Base-by-base conservation (phyloP, 2,113 vertebrate genomes). In the Seriola rivoliana region DNA sequence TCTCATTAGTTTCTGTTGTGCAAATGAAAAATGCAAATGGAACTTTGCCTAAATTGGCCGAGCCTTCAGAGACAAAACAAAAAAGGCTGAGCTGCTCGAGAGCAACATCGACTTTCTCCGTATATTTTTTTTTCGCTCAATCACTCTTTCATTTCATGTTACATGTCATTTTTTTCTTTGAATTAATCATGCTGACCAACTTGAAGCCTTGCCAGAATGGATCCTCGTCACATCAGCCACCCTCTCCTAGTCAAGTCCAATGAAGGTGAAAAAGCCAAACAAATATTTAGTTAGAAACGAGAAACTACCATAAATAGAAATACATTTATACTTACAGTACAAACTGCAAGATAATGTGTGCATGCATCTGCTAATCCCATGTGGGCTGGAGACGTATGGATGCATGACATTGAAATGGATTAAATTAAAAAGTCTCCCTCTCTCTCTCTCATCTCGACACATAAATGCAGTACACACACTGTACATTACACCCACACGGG, bases 401-500 rank as follows among this genome's bases (percentile, higher is more conserved):
- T 44, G 60, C 34, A 80, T 71, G 42, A 71, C 63, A 87, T 3
- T 64, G n/a, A 77, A 70, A 73, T n/a, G 50, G 77, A 82, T 80
- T 54, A 46, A 67, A 79, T 75, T 34, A 55, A 63, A 80, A 72
- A 59, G 1, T 75, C 71, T 42, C 34, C 34, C 34, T 13, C 34
- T 23, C 50, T 16, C 19, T 58, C n/a, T 29, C 36, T 64, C 36
- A 50, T 69, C 44, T 25, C 12, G 52, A 54, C 64, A 36, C 75
- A 76, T 54, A 69, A 44, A 40, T 71, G 38, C 36, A 57, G 52
- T 57, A 55, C 10, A 65, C 40, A 73, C 42, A 74, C 67, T 73
- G 38, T 75, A 78, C 64, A 66, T 66, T 65, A 71, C 77, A 84
- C 63, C 71, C 65, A 85, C 81, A 71, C 62, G 34, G 50, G 58